These are phyloP conservation scores for Astropecten irregularis DNA, from an alignment of 53 echinoderm and acorn worm genomes.

Conservation along the genomic window DNA sequence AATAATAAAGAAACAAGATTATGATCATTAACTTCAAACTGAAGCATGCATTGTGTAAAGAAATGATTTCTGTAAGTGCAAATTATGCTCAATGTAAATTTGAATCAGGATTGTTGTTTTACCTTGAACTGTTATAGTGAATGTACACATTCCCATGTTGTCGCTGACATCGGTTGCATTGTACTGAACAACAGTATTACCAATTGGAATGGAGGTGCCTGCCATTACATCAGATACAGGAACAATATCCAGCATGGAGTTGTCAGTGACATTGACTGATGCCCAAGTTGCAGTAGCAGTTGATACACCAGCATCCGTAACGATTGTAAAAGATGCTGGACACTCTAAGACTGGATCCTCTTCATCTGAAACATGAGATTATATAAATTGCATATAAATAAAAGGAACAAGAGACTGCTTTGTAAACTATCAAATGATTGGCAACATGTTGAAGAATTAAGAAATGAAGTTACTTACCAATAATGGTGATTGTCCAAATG, in stretches of 20 bases:
- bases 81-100: too few relatives aligned
- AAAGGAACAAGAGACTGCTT: too few relatives aligned
- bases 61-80: too few relatives aligned
- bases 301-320: not conserved
- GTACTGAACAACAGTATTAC: not conserved
- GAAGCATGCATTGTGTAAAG: too few relatives aligned
- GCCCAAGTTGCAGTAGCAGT: not conserved
- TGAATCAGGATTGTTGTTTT: too few relatives aligned
- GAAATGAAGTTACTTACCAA: not conserved
- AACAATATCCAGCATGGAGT: not conserved
- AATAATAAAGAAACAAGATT: too few relatives aligned
- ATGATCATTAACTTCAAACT: too few relatives aligned
- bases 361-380: not conserved
- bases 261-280: not conserved
- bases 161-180: not conserved
- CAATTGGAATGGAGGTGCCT: not conserved
- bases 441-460: not conserved
- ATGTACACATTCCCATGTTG: not conserved
- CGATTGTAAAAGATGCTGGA: not conserved
- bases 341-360: constrained; percentile 5
- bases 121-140: constrained; percentile 13
- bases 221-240: not conserved
- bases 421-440: not conserved
- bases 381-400: too few relatives aligned
- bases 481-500: not conserved